Conservation (phyloP, 2,888 invertebrate genomes). For the Linyphia triangularis region DNA sequence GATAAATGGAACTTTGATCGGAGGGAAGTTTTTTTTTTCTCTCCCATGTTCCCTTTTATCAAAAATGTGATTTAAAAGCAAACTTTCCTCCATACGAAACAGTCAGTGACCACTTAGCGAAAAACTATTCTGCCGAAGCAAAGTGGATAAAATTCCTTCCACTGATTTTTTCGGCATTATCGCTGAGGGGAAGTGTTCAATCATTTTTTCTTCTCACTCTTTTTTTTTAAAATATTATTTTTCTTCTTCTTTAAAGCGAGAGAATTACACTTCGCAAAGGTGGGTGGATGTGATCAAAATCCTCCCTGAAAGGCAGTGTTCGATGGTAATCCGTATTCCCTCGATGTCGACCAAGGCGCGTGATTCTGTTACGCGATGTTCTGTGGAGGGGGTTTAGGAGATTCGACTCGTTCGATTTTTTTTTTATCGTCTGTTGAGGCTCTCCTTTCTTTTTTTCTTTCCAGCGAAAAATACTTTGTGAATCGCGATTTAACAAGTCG, state of each 20-base stretch:
- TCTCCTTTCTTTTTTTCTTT: neutral
- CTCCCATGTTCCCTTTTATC: conserved; percentile 31
- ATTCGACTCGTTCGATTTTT: neutral
- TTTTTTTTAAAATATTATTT: too few relatives aligned
- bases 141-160: conserved; percentile 72
- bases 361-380: conserved; percentile 60
- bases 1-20: conserved; percentile 74
- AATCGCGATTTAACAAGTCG: too few relatives aligned
- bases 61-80: conserved; percentile 72
- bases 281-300: conserved; percentile 33
- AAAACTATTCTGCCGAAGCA: conserved; percentile 72
- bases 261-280: too few relatives aligned
- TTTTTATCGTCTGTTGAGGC: too few relatives aligned
- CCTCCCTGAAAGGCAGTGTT: conserved; percentile 56
- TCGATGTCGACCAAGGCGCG: conserved; percentile 52
- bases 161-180: conserved; percentile 73
- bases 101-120: conserved; percentile 68
- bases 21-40: conserved; percentile 27
- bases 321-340: conserved; percentile 73
- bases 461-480: neutral
- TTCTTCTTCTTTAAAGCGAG: too few relatives aligned
- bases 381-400: neutral
- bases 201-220: conserved; percentile 55
- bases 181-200: conserved; percentile 68
- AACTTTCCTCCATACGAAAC: neutral